phyloP scores from a whole-genome alignment of 35 echinoderm and acorn worm genomes.

The Nesometra sesokonis region DNA sequence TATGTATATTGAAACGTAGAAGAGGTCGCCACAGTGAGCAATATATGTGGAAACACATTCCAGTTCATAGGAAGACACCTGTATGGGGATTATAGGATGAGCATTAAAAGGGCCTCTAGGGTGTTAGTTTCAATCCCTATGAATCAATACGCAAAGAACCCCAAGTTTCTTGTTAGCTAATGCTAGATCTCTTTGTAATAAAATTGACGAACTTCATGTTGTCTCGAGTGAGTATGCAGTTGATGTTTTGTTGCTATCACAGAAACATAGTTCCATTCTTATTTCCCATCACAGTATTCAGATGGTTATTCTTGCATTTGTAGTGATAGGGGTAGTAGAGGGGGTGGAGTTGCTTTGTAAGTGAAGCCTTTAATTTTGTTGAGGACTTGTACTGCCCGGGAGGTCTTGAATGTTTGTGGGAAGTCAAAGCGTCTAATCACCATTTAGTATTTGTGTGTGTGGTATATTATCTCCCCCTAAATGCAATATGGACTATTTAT shows the following conservation, averaged over 20 bases:
- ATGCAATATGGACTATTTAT: too few species aligned
- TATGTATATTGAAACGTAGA: not conserved
- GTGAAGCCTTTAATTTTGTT: not conserved
- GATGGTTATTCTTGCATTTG: not conserved
- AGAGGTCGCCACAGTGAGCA: not conserved
- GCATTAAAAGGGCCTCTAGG: not conserved
- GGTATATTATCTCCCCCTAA: not conserved
- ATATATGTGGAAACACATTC: not conserved
- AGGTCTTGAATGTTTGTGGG: conserved; percentile 22
- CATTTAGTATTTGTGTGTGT: conserved; percentile 6
- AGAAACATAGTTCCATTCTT: conserved; percentile 21
- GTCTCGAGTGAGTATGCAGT: not conserved
- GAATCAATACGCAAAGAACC: not conserved
- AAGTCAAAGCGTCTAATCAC: too few species aligned
- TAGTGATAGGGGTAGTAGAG: not conserved
- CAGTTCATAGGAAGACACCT: not conserved
- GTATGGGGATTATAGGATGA: not conserved
- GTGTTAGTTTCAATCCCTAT: not conserved
- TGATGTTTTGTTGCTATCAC: not conserved
- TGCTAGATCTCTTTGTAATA: conserved; percentile 5
- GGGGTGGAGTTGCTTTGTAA: conserved; percentile 30
- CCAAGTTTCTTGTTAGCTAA: conserved; percentile 6
- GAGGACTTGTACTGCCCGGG: not conserved
- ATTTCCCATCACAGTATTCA: not conserved
- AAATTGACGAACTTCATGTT: not conserved